Percentiles rank a stretch among this genome's conserved stretches.
phyloP scores from a whole-genome alignment of 1,140 invertebrate species.

The Euschistus heros region DNA sequence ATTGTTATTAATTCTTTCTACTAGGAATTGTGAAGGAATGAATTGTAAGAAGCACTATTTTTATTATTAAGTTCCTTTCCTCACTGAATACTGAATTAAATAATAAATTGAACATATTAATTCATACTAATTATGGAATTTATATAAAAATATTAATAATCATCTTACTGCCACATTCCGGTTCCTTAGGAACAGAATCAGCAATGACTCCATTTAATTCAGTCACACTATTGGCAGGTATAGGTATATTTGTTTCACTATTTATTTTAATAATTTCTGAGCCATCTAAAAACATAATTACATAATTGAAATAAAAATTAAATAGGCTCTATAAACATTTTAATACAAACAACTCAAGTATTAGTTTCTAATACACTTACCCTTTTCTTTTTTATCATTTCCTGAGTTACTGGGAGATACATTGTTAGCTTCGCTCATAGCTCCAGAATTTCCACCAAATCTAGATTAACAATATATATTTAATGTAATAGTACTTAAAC shows the following conservation, averaged over 20 bases:
- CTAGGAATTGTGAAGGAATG: too few species aligned
- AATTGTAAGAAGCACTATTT: too few species aligned
- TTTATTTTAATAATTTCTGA: constrained; percentile 1
- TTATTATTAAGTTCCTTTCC: too few species aligned
- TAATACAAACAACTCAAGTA: not conserved
- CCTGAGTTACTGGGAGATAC: constrained; percentile 13
- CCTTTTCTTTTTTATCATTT: constrained; percentile 16
- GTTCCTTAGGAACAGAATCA: not conserved
- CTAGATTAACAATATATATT: not conserved
- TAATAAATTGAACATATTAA: too few species aligned
- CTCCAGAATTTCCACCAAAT: constrained; percentile 19
- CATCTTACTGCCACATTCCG: not conserved
- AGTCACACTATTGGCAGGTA: not conserved
- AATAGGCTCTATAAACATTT: not conserved
- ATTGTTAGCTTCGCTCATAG: constrained; percentile 21
- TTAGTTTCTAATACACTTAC: not conserved
- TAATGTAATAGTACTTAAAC: too few species aligned
- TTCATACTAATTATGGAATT: too few species aligned
- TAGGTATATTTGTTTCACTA: not conserved
- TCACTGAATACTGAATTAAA: too few species aligned
- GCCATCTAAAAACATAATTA: not conserved
- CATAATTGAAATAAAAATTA: not conserved
- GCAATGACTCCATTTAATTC: not conserved
- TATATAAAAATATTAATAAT: too few species aligned
- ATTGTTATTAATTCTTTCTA: too few species aligned